A percentile compares a stretch with the other conserved stretches of the same genome.
phyloP scores from a whole-genome alignment of 2,888 invertebrate species.

The Eupithecia exiguata region DNA sequence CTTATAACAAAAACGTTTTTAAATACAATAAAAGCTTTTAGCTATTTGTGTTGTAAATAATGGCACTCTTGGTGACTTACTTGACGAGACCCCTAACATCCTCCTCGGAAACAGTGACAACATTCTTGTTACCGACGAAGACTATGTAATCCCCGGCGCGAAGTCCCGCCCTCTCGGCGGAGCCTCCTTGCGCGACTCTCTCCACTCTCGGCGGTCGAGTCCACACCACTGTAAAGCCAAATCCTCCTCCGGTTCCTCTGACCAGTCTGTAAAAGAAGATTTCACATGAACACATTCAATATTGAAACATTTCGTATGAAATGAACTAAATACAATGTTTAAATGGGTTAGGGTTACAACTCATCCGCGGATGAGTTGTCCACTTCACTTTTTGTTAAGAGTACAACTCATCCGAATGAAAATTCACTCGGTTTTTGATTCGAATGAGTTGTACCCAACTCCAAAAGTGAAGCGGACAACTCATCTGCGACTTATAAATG shows the following conservation, averaged over 20 bases:
- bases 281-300: not conserved
- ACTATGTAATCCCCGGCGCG: constrained; percentile 94
- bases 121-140: constrained; percentile 93
- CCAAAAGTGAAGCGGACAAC: too few relatives aligned
- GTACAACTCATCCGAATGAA: too few relatives aligned
- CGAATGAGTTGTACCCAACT: too few relatives aligned
- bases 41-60: not conserved
- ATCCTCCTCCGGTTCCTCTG: constrained; percentile 85
- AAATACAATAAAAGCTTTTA: not conserved
- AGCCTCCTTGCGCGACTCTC: constrained; percentile 90
- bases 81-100: constrained; percentile 87
- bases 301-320: not conserved
- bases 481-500: too few relatives aligned
- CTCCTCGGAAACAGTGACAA: constrained; percentile 90
- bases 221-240: constrained; percentile 95
- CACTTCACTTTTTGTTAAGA: too few relatives aligned
- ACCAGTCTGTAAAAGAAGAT: constrained; percentile 57
- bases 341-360: too few relatives aligned
- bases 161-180: constrained; percentile 92
- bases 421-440: too few relatives aligned
- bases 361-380: too few relatives aligned
- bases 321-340: too few relatives aligned
- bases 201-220: constrained; percentile 94
- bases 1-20: not conserved
- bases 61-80: constrained; percentile 72